These are phyloP conservation scores for Aythya fuligula DNA, from an alignment of 2,797 vertebrate species.

Conservation along the genomic window DNA sequence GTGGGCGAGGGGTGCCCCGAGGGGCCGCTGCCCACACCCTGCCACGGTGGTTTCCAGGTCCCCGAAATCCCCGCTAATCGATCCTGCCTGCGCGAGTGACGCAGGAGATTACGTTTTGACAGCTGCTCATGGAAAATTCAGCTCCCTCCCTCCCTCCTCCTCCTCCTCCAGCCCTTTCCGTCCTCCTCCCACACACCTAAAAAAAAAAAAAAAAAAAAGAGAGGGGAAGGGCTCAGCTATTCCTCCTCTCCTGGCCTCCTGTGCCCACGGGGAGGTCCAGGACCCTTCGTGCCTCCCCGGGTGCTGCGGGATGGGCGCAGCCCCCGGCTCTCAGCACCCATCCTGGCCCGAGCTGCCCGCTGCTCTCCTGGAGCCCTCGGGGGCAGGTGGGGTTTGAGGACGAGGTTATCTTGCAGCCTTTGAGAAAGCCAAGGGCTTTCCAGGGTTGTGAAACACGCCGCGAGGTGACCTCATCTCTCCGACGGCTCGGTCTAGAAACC, in stretches of 20 bases:
- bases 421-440: conserved; percentile 37
- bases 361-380: not conserved
- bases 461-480: conserved; percentile 43
- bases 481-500: conserved; percentile 62
- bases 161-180: conserved; percentile 30
- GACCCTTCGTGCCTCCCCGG: not conserved
- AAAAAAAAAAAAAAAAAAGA: not conserved
- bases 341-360: not conserved
- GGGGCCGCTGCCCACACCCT: too few species aligned
- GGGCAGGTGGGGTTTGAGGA: not conserved
- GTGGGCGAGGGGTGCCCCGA: not conserved
- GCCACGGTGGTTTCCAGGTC: conserved; percentile 43
- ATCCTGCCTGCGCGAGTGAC: conserved; percentile 22
- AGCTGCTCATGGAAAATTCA: conserved; percentile 72
- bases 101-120: conserved; percentile 64
- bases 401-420: not conserved
- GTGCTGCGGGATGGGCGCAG: not conserved
- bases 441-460: not conserved
- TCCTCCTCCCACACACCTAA: conserved; percentile 35
- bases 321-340: not conserved
- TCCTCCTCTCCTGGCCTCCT: conserved; percentile 9
- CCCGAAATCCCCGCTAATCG: conserved; percentile 59
- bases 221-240: conserved; percentile 49
- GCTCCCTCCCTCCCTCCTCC: conserved; percentile 37
- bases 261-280: not conserved